Percentiles rank a stretch among this genome's conserved stretches.
phyloP scores from a whole-genome alignment of 2,797 vertebrate genomes.

The Eulemur coronatus region DNA sequence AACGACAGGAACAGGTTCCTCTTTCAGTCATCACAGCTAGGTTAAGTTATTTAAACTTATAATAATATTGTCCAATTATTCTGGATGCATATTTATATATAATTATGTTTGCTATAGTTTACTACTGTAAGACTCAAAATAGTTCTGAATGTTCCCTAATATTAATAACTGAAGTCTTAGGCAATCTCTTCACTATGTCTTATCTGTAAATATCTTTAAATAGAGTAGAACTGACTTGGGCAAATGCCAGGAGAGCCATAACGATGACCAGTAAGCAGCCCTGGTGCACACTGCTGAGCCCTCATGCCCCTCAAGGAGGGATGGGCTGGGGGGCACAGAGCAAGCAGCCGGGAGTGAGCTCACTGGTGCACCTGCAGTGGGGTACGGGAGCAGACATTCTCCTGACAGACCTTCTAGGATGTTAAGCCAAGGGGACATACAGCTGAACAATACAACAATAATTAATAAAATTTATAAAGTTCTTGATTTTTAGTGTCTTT shows the following conservation, averaged over 20 bases:
- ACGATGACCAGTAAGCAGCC: accelerated
- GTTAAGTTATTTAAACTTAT: not conserved
- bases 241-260: not conserved
- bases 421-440: not conserved
- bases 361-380: accelerated
- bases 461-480: not conserved
- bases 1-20: not conserved
- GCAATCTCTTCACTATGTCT: accelerated
- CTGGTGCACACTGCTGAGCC: not conserved
- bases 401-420: not conserved
- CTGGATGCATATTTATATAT: accelerated
- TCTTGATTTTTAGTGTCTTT: not conserved
- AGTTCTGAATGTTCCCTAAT: not conserved
- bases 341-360: accelerated
- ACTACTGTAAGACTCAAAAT: not conserved
- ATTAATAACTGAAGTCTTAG: not conserved
- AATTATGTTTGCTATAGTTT: accelerated
- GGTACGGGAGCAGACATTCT: not conserved
- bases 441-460: not conserved
- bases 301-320: accelerated
- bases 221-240: not conserved
- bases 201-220: not conserved
- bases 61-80: not conserved
- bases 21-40: not conserved
- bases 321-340: not conserved